phyloP scores from a whole-genome alignment of 1,140 invertebrate species.

The Bathynomus jamesi region DNA sequence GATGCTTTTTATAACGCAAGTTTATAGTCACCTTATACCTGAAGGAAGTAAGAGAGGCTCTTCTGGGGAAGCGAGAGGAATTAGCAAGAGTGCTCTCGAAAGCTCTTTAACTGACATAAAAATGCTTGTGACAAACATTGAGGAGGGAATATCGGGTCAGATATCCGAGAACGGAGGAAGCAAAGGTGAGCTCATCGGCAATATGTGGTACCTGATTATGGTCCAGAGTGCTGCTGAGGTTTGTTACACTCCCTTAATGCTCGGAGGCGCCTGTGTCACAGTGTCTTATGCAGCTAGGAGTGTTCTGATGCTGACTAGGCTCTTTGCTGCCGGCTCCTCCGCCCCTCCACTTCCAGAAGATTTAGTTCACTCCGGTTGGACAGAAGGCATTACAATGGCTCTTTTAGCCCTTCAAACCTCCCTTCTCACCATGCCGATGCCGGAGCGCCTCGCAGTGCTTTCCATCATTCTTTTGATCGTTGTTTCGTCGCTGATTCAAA shows the following conservation, averaged over 20 bases:
- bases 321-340: constrained; percentile 46
- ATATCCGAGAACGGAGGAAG: constrained; percentile 6
- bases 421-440: constrained; percentile 48
- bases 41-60: constrained; percentile 18
- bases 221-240: constrained; percentile 47
- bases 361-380: constrained; percentile 48
- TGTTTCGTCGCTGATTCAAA: constrained; percentile 51
- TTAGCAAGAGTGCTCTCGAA: constrained; percentile 11
- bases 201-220: constrained; percentile 45
- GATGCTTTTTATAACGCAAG: constrained; percentile 43
- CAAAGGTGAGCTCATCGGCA: constrained; percentile 12
- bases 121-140: neutral
- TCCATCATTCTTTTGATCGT: constrained; percentile 52
- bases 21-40: constrained; percentile 40
- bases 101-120: constrained; percentile 7
- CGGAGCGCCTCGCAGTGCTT: constrained; percentile 50
- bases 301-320: constrained; percentile 46
- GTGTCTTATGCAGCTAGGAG: constrained; percentile 49
- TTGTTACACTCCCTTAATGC: constrained; percentile 49
- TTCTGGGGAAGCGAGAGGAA: constrained; percentile 7
- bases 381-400: constrained; percentile 52
- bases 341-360: constrained; percentile 43
- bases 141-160: neutral
- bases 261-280: constrained; percentile 50
- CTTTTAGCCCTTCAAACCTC: constrained; percentile 52